phyloP scores from a whole-genome alignment of 2,113 vertebrate genomes.

The Melanotaenia duboulayi region DNA sequence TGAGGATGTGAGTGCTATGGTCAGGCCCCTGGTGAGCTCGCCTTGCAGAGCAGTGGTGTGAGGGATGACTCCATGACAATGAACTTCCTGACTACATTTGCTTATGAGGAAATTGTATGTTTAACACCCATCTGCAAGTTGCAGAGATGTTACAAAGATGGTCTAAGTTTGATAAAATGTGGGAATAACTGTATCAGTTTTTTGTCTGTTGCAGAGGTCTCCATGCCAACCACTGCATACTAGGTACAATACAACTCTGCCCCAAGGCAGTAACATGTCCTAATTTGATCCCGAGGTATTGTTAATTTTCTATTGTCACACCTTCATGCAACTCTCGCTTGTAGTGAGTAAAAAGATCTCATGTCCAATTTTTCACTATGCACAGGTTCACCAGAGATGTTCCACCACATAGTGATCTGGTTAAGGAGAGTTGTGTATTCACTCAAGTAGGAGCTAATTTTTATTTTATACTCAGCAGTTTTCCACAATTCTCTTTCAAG shows the following conservation, averaged over 20 bases:
- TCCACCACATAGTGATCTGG: slow-evolving; percentile 7
- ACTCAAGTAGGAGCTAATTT: slow-evolving; percentile 43
- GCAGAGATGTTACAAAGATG: slow-evolving; percentile 18
- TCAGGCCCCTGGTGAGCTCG: slow-evolving; percentile 49
- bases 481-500: slow-evolving; percentile 57
- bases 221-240: slow-evolving; percentile 60
- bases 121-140: slow-evolving; percentile 17
- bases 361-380: slow-evolving; percentile 1
- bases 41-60: slow-evolving; percentile 24
- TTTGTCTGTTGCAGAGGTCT: slow-evolving; percentile 33
- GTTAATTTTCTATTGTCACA: slow-evolving; percentile 5
- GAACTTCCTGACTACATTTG: slow-evolving; percentile 50
- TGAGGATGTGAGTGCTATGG: slow-evolving; percentile 57
- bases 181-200: slow-evolving; percentile 21
- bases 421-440: slow-evolving; percentile 39
- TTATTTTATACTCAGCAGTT: slow-evolving; percentile 63
- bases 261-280: slow-evolving; percentile 12
- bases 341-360: neutral
- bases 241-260: slow-evolving; percentile 24
- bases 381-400: slow-evolving; percentile 11
- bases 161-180: slow-evolving; percentile 13
- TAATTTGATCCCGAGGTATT: slow-evolving; percentile 35
- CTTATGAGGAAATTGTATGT: slow-evolving; percentile 38
- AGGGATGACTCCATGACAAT: slow-evolving; percentile 56
- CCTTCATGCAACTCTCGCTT: neutral